These are phyloP conservation scores for Salarias fasciatus DNA, from an alignment of 2,797 vertebrate genomes.

Conservation along the genomic window DNA sequence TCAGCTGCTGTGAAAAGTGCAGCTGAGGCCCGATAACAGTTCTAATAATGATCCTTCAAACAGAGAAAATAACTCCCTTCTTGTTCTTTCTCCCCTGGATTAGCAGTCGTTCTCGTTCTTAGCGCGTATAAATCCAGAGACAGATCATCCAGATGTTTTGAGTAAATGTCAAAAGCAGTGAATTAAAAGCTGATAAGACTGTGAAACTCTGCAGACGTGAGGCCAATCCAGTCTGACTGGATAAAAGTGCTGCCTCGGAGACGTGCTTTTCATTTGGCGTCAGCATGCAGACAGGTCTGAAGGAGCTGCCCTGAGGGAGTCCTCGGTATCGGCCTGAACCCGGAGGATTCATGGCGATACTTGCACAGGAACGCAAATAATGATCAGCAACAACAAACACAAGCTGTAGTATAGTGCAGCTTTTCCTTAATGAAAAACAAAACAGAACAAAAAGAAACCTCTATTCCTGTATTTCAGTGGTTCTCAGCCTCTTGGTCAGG, in stretches of 20 bases:
- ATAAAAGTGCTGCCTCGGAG: constrained; percentile 25
- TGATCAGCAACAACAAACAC: constrained; percentile 35
- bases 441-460: background rate
- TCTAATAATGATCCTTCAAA: constrained; percentile 34
- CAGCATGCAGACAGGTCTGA: constrained; percentile 72
- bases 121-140: constrained; percentile 14
- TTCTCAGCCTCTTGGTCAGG: constrained; percentile 40
- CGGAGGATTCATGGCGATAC: constrained; percentile 42
- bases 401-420: constrained; percentile 31
- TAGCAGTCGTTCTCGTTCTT: constrained; percentile 21
- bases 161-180: constrained; percentile 40
- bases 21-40: constrained; percentile 27
- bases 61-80: constrained; percentile 22
- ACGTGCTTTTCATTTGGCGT: constrained; percentile 10
- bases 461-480: constrained; percentile 17
- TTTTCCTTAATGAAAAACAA: constrained; percentile 16
- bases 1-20: constrained; percentile 14
- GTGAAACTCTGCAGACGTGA: constrained; percentile 13
- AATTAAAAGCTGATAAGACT: constrained; percentile 22
- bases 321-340: constrained; percentile 53
- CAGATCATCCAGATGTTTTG: constrained; percentile 7
- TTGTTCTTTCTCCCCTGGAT: constrained; percentile 36
- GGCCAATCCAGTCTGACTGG: constrained; percentile 25
- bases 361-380: constrained; percentile 36
- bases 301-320: constrained; percentile 60